Percentiles rank a stretch among this genome's conserved stretches.
Evolutionary conservation across 2,888 invertebrate species (phyloP).

Genomic region (Polydrusus tereticollis): DNA sequence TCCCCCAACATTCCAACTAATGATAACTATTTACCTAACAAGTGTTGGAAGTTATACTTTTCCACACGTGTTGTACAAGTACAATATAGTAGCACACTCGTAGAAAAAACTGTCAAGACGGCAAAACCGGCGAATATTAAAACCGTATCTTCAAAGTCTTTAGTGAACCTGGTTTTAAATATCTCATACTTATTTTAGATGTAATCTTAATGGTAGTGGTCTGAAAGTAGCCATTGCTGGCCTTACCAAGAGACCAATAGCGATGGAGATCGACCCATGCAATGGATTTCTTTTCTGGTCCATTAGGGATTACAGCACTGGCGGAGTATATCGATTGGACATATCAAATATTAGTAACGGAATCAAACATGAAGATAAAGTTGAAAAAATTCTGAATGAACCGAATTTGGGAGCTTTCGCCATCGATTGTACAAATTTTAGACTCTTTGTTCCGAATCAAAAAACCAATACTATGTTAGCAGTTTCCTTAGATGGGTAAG

Average conservation of each 20-base stretch:
- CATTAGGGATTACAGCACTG: conserved; percentile 70
- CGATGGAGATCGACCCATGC: conserved; percentile 91
- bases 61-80: too few species aligned
- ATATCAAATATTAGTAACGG: conserved; percentile 83
- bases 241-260: conserved; percentile 78
- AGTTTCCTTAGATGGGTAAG: conserved; percentile 85
- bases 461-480: conserved; percentile 83
- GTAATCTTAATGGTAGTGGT: conserved; percentile 80
- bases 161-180: too few species aligned
- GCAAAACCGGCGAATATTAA: background rate
- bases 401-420: conserved; percentile 83
- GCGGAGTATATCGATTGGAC: conserved; percentile 83
- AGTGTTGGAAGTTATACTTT: too few species aligned
- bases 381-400: conserved; percentile 76
- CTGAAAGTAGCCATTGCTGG: conserved; percentile 80
- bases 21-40: too few species aligned
- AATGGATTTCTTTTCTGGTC: conserved; percentile 93
- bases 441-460: conserved; percentile 82
- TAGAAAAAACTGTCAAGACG: too few species aligned
- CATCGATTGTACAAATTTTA: conserved; percentile 85
- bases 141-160: background rate
- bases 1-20: too few species aligned
- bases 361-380: conserved; percentile 77
- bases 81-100: too few species aligned
- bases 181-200: conserved; percentile 60